phyloP scores from a whole-genome alignment of 35 echinoderm and acorn worm species.

The Holothuria glaberrima region DNA sequence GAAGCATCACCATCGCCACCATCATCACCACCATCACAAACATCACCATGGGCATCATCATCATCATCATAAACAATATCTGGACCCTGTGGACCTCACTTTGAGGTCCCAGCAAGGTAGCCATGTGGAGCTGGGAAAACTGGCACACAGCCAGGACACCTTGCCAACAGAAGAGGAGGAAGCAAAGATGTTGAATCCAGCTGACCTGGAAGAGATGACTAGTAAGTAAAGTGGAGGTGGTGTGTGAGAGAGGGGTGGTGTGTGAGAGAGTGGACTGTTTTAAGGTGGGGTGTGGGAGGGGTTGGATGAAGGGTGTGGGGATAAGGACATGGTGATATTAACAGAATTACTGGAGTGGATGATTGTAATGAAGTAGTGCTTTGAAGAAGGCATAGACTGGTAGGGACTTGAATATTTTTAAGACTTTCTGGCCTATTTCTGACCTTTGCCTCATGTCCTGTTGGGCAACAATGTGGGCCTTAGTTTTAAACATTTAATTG shows the following conservation, averaged over 20 bases:
- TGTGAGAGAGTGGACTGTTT: not conserved
- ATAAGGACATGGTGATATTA: too few relatives aligned
- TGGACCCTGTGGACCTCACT: constrained; percentile 56
- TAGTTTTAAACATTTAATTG: too few relatives aligned
- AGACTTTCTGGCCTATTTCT: too few relatives aligned
- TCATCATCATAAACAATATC: constrained; percentile 56
- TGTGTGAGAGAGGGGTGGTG: not conserved
- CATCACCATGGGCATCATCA: not conserved
- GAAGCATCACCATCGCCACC: constrained; percentile 18
- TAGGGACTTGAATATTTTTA: too few relatives aligned
- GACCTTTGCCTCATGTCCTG: too few relatives aligned
- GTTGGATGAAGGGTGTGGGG: too few relatives aligned
- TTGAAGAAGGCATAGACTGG: too few relatives aligned
- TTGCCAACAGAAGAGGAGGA: constrained; percentile 77
- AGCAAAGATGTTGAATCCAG: constrained; percentile 65
- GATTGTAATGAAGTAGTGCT: too few relatives aligned
- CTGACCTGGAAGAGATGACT: constrained; percentile 82
- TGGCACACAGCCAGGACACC: constrained; percentile 25
- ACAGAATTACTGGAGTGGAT: too few relatives aligned
- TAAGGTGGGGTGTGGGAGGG: not conserved
- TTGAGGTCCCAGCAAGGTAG: constrained; percentile 76
- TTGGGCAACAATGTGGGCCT: too few relatives aligned
- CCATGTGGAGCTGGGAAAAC: constrained; percentile 68
- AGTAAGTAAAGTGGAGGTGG: constrained; percentile 51
- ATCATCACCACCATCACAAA: constrained; percentile 65